phyloP scores from a whole-genome alignment of 2,797 vertebrate species.

The Sylvilagus floridanus region DNA sequence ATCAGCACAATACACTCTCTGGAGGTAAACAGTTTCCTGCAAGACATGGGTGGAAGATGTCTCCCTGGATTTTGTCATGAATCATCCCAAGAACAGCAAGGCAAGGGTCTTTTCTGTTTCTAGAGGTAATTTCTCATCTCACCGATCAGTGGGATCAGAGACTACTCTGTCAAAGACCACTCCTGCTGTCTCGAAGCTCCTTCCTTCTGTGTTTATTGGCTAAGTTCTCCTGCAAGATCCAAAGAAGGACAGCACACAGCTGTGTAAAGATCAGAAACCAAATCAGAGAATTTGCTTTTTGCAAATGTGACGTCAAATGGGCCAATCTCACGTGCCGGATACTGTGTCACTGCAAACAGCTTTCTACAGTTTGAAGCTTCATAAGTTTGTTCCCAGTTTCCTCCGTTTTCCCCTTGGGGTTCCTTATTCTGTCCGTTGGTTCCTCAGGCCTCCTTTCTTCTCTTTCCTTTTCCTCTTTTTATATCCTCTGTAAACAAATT shows the following conservation, averaged over 20 bases:
- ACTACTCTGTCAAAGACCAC: not conserved
- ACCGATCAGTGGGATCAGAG: not conserved
- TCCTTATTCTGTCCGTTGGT: not conserved
- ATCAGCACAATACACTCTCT: not conserved
- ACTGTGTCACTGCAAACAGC: not conserved
- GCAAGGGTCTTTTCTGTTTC: not conserved
- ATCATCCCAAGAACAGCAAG: constrained; percentile 8
- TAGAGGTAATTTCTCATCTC: not conserved
- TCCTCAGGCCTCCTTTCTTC: not conserved
- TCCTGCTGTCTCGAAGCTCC: not conserved
- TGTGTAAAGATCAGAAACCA: constrained; percentile 30
- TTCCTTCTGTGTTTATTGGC: not conserved
- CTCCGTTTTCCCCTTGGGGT: not conserved
- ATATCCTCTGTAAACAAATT: not conserved
- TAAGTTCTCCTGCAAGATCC: not conserved
- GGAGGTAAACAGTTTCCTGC: not conserved
- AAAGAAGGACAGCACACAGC: not conserved
- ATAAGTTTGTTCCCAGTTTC: not conserved
- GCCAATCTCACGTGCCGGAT: not conserved
- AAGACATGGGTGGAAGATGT: not conserved
- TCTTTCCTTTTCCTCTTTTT: not conserved
- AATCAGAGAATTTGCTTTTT: not conserved
- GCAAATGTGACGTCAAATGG: not conserved
- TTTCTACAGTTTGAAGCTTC: not conserved
- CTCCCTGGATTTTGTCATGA: not conserved